Evolutionary conservation across 2,888 invertebrate genomes (phyloP), one percentile per base, ranked within the genome.

Genomic region (Adelphocoris suturalis): DNA sequence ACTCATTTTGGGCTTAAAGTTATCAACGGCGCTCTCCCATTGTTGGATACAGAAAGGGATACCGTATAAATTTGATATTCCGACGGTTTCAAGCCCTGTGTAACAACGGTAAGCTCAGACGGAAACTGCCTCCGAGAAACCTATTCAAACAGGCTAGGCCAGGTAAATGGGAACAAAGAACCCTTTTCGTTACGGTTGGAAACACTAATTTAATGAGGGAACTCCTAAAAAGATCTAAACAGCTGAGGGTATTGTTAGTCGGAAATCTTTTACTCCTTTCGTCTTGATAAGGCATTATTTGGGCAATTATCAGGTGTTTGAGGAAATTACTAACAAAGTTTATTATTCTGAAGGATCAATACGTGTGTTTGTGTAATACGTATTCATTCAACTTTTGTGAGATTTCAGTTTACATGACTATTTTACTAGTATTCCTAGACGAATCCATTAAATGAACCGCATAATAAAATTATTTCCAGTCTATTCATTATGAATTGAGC

Each of bases 111-210:
- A n/a, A 7, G 52, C 12, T 52, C 52, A 16, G n/a, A 57, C 68
- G 68, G 68, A 27, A 68, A 68, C 68, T n/a, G 68, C 27, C 68
- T 68, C 23, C 68, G 13, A 23, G 68, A 23, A 68, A 68, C 68
- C 27, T 68, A 68, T 48, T 82, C 82, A 52, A 82, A 48, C 82
- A 27, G 57, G 57, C 16, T 57, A 57, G 57, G 27, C 11, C 27
- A 19, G 82, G 82, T 82, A 52, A 82, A n/a, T 48, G 47, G 19
- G 52, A 19, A 82, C 82, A 82, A 82, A 82, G 82, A 82, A 52
- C 82, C 82, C 52, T 28, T 55, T 23, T 48, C 81, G 81, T 81
- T 47, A 81, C 81, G 81, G 81, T 47, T 48, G 81, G 81, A 47
- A 47, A 81, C 19, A 48, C 81, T 81, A 81, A 81, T 81, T 81